Evolutionary conservation across 2,797 vertebrate genomes (phyloP).

Genomic region (Xiphophorus birchmanni): DNA sequence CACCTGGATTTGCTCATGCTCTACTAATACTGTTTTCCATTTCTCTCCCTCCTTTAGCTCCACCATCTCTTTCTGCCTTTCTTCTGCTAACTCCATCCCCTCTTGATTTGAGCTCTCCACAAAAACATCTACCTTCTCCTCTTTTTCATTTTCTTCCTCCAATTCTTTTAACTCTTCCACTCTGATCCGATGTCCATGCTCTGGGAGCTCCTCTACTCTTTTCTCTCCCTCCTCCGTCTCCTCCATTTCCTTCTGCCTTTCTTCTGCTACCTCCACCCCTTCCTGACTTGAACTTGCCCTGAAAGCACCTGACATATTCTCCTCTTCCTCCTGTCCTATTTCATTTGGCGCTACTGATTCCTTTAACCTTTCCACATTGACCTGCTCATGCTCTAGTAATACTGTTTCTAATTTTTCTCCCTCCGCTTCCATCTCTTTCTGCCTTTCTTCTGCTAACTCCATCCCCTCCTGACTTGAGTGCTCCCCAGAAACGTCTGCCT

Average conservation of each 20-base stretch:
- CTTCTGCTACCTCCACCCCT: not conserved
- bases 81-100: not conserved
- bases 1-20: not conserved
- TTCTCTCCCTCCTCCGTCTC: not conserved
- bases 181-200: not conserved
- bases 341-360: not conserved
- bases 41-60: not conserved
- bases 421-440: not conserved
- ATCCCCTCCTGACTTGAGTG: not conserved
- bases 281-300: not conserved
- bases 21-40: not conserved
- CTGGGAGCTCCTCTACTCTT: fast-evolving
- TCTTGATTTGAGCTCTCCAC: not conserved
- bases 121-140: not conserved
- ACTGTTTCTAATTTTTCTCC: not conserved
- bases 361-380: not conserved
- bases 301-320: not conserved
- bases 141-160: not conserved
- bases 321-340: not conserved
- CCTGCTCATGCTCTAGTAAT: not conserved
- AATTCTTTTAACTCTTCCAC: not conserved
- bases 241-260: not conserved
- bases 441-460: not conserved
- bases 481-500: not conserved
- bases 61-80: not conserved